Conservation (phyloP, 2,888 invertebrate genomes). For the Conistra vaccinii region DNA sequence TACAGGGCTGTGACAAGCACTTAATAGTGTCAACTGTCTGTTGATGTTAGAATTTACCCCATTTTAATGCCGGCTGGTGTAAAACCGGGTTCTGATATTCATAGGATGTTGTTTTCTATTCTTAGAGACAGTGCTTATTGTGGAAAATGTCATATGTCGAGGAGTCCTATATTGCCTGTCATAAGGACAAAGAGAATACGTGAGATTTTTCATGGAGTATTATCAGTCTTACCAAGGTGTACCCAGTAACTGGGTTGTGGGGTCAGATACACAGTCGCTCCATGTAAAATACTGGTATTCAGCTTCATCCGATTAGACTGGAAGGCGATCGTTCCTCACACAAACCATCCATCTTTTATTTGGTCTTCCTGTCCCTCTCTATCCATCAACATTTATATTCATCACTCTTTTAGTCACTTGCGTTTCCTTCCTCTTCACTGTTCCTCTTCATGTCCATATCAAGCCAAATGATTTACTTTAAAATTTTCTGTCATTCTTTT, state of each 20-base stretch:
- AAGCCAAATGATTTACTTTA: background rate
- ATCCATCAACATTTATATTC: background rate
- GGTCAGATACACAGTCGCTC: background rate
- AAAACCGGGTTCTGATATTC: background rate
- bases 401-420: background rate
- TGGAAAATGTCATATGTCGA: background rate
- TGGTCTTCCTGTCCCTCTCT: background rate
- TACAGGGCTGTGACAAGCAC: slow-evolving; percentile 15
- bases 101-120: background rate
- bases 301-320: background rate
- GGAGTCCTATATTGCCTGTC: background rate
- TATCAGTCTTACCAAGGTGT: background rate
- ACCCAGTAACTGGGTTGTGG: background rate
- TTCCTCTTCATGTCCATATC: background rate
- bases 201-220: background rate
- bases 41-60: background rate
- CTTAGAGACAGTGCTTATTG: too few relatives aligned
- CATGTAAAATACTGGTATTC: background rate
- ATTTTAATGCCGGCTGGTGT: slow-evolving; percentile 19
- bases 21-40: slow-evolving; percentile 36
- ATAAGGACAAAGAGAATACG: background rate
- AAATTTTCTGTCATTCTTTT: background rate
- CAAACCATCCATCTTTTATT: background rate
- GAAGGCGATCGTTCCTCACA: background rate
- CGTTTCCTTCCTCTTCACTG: too few relatives aligned